These are phyloP conservation scores for Pantherophis alleghaniensis DNA, from an alignment of 2,797 vertebrate genomes.

Conservation along the genomic window DNA sequence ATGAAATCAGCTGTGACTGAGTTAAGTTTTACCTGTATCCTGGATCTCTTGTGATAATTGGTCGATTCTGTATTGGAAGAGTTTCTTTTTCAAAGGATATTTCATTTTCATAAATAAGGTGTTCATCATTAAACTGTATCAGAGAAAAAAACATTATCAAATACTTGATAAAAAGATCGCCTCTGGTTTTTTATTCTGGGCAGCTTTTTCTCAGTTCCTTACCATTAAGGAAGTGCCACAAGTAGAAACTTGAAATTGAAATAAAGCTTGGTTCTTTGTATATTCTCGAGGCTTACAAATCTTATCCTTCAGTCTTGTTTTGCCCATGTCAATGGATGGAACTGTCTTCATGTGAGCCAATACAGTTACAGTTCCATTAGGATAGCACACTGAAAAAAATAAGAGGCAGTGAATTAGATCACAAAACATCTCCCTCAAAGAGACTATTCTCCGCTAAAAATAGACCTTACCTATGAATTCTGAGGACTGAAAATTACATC, in stretches of 20 bases:
- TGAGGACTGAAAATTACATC: conserved; percentile 67
- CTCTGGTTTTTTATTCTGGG: not conserved
- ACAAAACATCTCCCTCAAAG: not conserved
- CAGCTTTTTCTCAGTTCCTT: conserved; percentile 22
- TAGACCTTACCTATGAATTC: conserved; percentile 71
- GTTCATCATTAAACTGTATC: conserved; percentile 67
- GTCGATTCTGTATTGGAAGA: conserved; percentile 53
- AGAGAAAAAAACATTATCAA: conserved; percentile 40
- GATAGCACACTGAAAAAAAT: conserved; percentile 71
- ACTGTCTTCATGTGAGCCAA: conserved; percentile 65
- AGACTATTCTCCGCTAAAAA: not conserved
- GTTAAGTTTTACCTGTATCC: conserved; percentile 70
- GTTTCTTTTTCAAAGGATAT: conserved; percentile 70
- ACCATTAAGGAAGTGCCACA: conserved; percentile 73
- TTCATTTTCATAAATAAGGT: conserved; percentile 77
- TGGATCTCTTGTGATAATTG: conserved; percentile 71
- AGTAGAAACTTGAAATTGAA: conserved; percentile 72
- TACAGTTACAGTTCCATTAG: conserved; percentile 71
- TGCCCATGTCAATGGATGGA: conserved; percentile 57
- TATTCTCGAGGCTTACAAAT: conserved; percentile 71
- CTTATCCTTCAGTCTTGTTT: conserved; percentile 64
- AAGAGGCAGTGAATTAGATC: not conserved
- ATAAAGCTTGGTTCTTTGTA: conserved; percentile 70
- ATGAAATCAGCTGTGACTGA: not conserved
- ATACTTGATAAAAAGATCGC: conserved; percentile 10